A percentile compares a stretch with the other conserved stretches of the same genome.
Evolutionary conservation across 2,888 invertebrate genomes (phyloP).

Genomic region (Griposia aprilina): DNA sequence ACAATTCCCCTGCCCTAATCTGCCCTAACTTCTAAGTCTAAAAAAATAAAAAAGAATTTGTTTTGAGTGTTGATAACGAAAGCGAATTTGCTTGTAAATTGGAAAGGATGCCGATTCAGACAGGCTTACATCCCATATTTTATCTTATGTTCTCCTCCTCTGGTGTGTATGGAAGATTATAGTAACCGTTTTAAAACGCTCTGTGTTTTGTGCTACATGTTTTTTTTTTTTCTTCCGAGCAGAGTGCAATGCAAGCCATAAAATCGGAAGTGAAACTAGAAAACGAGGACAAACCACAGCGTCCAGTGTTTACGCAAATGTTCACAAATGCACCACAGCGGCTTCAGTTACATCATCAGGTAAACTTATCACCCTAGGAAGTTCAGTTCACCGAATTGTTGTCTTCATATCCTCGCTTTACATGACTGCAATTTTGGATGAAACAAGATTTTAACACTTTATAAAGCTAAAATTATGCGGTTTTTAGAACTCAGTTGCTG

Average conservation of each 20-base stretch:
- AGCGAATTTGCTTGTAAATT: background rate
- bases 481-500: no score
- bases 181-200: background rate
- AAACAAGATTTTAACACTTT: background rate
- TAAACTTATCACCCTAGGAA: conserved; percentile 45
- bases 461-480: no score
- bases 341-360: conserved; percentile 78
- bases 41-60: no score
- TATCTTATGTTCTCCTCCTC: background rate
- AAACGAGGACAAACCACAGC: conserved; percentile 79
- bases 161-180: background rate
- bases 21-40: background rate
- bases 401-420: background rate
- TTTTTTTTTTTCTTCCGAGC: conserved; percentile 21
- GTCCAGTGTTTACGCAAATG: conserved; percentile 70
- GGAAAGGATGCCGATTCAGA: background rate
- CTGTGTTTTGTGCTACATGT: background rate
- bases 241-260: conserved; percentile 85
- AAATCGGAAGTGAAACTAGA: conserved; percentile 86
- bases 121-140: background rate
- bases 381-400: background rate
- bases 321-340: conserved; percentile 73
- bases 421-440: background rate
- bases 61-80: background rate
- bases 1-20: no score